These are phyloP conservation scores for Himalopsyche japonica DNA, from an alignment of 2,888 invertebrate genomes.

Conservation along the genomic window DNA sequence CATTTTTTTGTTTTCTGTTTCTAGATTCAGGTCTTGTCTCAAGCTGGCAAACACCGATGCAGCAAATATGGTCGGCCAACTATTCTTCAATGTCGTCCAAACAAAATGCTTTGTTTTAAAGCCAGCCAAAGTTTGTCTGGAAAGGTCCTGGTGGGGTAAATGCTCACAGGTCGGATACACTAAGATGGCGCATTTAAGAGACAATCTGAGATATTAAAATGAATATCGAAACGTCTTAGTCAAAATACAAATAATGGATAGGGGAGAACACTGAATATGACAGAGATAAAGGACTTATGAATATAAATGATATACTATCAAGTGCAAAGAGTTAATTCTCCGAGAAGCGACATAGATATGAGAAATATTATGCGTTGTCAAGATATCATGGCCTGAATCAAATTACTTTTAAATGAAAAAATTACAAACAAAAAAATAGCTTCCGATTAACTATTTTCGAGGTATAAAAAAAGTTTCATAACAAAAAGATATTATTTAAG, in stretches of 20 bases:
- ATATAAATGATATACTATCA: background rate
- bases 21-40: slow-evolving; percentile 89
- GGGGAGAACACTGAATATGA: background rate
- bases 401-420: too few relatives aligned
- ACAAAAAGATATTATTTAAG: too few relatives aligned
- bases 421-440: too few relatives aligned
- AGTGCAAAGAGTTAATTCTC: background rate
- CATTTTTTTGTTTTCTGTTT: slow-evolving; percentile 45
- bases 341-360: background rate
- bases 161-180: slow-evolving; percentile 70
- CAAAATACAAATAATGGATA: background rate
- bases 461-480: too few relatives aligned
- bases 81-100: slow-evolving; percentile 95
- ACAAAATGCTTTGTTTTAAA: slow-evolving; percentile 90
- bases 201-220: slow-evolving; percentile 60
- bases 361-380: background rate
- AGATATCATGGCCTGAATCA: too few relatives aligned
- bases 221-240: background rate
- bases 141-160: slow-evolving; percentile 80
- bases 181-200: slow-evolving; percentile 74
- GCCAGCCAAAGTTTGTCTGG: slow-evolving; percentile 74
- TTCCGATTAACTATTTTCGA: too few relatives aligned
- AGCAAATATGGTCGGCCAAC: slow-evolving; percentile 86
- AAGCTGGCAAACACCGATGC: slow-evolving; percentile 85
- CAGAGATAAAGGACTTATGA: background rate